Evolutionary conservation across 2,113 vertebrate species (phyloP), one percentile per base, ranked within the genome.

Genomic region (Paramisgurnus dabryanus): DNA sequence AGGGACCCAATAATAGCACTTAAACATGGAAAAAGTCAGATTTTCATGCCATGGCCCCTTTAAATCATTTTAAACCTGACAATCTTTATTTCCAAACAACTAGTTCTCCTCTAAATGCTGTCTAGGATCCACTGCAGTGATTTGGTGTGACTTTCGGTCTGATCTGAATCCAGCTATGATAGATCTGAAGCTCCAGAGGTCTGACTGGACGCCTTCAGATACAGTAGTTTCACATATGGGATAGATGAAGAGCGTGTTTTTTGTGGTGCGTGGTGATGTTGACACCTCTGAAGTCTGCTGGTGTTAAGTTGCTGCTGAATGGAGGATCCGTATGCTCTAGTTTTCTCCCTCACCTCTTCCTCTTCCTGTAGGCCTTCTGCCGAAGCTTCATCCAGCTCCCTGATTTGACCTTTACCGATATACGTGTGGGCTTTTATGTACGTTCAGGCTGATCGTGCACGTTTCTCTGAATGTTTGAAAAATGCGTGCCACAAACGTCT

Each of bases 191-290:
- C 7, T 8, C 13, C 65, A 12, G 43, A 68, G 66, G 43, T 68
- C 67, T 68, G 67, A 43, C 67, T 50, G 43, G 3, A 49, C 6
- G 67, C 45, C 67, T 13, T 1, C 7, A 0, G 43, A 22, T 12
- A 34, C 58, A 69, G 27, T 10, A 67, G 15, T 45, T 58, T n/a
- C 84, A 88, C 90, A 90, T 87, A 83, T 90, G 91, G 89, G 88
- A 87, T 13, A n/a, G 61, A 90, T 91, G 79, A 89, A 89, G 66
- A 12, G 15, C 72, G 77, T 63, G 76, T 82, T 89, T 79, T 79
- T 47, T 87, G 86, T 82, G 84, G 83, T 85, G 81, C 83, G 4
- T 72, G 78, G 80, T 58, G 81, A 86, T 85, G 75, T 85, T 86
- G 84, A 89, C 86, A 87, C 85, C 82, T 86, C 81, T 82, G 84